Percentiles rank a stretch among this genome's conserved stretches.
Conservation (phyloP, 2,888 invertebrate species). For the Hypselothyrea guttata region DNA sequence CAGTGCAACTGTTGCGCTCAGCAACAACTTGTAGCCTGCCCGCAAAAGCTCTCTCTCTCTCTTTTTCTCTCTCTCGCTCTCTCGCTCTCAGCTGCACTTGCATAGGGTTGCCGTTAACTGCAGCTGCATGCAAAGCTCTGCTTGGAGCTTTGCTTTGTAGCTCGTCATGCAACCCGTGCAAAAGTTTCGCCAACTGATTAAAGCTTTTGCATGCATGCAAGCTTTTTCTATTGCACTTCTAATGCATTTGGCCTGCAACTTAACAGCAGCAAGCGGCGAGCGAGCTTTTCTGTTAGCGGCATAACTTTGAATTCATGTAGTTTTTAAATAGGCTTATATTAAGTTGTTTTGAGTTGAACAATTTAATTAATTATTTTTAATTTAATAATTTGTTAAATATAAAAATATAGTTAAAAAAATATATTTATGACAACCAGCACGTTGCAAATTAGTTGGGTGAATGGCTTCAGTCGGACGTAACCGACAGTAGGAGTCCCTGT, state of each 20-base stretch:
- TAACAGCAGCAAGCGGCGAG: too few relatives aligned
- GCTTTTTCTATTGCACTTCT: slow-evolving; percentile 38
- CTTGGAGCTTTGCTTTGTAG: slow-evolving; percentile 38
- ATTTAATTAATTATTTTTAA: too few relatives aligned
- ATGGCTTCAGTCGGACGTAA: too few relatives aligned
- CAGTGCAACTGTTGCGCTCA: slow-evolving; percentile 61
- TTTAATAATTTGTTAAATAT: too few relatives aligned
- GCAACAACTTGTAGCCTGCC: slow-evolving; percentile 61
- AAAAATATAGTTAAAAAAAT: too few relatives aligned
- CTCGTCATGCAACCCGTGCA: slow-evolving; percentile 39
- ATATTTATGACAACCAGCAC: too few relatives aligned
- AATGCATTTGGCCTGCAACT: slow-evolving; percentile 38
- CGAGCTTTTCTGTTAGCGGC: too few relatives aligned
- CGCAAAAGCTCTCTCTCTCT: slow-evolving; percentile 16
- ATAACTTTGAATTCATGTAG: too few relatives aligned
- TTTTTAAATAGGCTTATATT: too few relatives aligned
- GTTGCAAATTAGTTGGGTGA: too few relatives aligned
- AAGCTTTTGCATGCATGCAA: slow-evolving; percentile 33
- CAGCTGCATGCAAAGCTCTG: slow-evolving; percentile 3
- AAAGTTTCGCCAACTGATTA: slow-evolving; percentile 14
- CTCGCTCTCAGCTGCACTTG: slow-evolving; percentile 24
- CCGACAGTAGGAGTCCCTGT: too few relatives aligned
- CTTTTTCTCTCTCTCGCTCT: slow-evolving; percentile 1
- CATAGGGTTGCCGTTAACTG: slow-evolving; percentile 13
- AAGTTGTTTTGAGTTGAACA: too few relatives aligned